Conservation (phyloP, 2,888 invertebrate species). For the Ptychoptera albimana region DNA sequence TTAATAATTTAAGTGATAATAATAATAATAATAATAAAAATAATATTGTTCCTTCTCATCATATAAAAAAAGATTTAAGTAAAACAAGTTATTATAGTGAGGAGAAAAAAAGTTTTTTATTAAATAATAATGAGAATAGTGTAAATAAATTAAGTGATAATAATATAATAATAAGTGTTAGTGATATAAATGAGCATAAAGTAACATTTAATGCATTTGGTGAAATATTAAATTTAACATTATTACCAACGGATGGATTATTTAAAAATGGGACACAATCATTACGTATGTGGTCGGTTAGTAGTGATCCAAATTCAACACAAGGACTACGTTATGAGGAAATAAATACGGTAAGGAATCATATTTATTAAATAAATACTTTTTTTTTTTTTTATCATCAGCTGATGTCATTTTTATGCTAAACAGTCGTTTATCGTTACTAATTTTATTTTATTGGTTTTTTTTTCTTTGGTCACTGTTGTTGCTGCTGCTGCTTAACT, state of each 20-base stretch:
- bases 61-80: conserved; percentile 31
- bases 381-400: too few relatives aligned
- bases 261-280: conserved; percentile 45
- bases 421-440: too few relatives aligned
- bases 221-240: conserved; percentile 50
- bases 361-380: conserved; percentile 5
- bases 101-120: conserved; percentile 8
- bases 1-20: conserved; percentile 7
- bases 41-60: conserved; percentile 16
- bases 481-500: too few relatives aligned
- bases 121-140: conserved; percentile 10
- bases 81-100: conserved; percentile 29
- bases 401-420: too few relatives aligned
- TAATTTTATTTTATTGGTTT: too few relatives aligned
- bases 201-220: conserved; percentile 72
- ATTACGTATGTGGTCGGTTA: conserved; percentile 66
- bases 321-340: conserved; percentile 68
- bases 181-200: conserved; percentile 32
- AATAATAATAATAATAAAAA: conserved; percentile 11
- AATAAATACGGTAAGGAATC: conserved; percentile 47
- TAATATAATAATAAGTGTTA: conserved; percentile 11
- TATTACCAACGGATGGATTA: conserved; percentile 62
- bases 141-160: conserved; percentile 12
- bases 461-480: too few relatives aligned
- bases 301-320: conserved; percentile 59